Conservation (phyloP, 2,113 vertebrate species). For the Hymenochirus boettgeri region DNA sequence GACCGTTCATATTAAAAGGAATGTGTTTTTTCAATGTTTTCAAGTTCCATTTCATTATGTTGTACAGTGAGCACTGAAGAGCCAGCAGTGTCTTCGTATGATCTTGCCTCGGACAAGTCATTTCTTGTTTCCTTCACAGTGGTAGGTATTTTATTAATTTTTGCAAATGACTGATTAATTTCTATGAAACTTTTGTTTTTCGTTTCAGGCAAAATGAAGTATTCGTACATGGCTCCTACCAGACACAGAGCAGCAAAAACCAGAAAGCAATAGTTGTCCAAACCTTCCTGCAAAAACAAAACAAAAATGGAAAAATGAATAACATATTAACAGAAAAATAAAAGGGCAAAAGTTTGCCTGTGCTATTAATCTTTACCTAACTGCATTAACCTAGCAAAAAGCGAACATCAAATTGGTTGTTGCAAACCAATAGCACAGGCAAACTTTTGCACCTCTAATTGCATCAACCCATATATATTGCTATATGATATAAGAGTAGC, state of each 20-base stretch:
- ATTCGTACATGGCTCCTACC: constrained; percentile 70
- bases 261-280: constrained; percentile 81
- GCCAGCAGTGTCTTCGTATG: constrained; percentile 44
- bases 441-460: too few species aligned
- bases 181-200: constrained; percentile 88
- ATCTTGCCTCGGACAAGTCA: constrained; percentile 19
- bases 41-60: constrained; percentile 33
- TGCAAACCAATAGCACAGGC: too few species aligned
- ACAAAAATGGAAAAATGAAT: constrained; percentile 16
- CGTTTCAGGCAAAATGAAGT: constrained; percentile 85
- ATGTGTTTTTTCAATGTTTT: constrained; percentile 45
- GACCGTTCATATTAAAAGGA: neutral
- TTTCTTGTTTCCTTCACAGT: constrained; percentile 62
- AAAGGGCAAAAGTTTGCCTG: too few species aligned
- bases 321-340: too few species aligned
- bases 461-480: too few species aligned
- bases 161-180: constrained; percentile 84
- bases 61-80: constrained; percentile 33
- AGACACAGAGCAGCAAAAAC: constrained; percentile 77
- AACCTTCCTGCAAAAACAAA: constrained; percentile 60
- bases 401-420: too few species aligned
- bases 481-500: too few species aligned
- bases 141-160: constrained; percentile 69
- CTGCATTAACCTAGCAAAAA: too few species aligned
- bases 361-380: too few species aligned